Conservation (phyloP, 2,888 invertebrate species). For the Chironomus tentans region DNA sequence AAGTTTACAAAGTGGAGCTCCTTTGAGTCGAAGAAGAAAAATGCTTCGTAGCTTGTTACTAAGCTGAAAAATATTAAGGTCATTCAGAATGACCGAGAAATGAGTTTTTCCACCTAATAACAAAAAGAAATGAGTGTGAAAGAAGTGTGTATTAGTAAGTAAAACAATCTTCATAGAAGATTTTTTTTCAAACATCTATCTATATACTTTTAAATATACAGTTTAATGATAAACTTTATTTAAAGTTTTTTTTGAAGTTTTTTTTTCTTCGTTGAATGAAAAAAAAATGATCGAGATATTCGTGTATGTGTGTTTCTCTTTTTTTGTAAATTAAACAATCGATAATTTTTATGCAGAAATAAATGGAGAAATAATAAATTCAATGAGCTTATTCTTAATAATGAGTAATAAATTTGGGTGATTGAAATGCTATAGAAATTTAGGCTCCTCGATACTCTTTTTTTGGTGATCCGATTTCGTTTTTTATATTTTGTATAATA, state of each 20-base stretch:
- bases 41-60: too few species aligned
- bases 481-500: not conserved
- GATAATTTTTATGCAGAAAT: not conserved
- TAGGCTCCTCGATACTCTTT: not conserved
- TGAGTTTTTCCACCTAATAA: too few species aligned
- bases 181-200: not conserved
- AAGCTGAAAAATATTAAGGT: too few species aligned
- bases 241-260: not conserved
- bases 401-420: not conserved
- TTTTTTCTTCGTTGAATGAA: not conserved
- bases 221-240: not conserved
- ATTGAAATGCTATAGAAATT: conserved; percentile 9
- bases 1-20: too few species aligned
- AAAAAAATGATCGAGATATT: too few species aligned
- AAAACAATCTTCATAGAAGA: not conserved
- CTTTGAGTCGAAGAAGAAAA: too few species aligned
- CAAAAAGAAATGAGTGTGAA: too few species aligned
- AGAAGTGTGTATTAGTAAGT: not conserved
- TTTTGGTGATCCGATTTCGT: not conserved
- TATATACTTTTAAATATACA: too few species aligned
- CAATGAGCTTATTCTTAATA: conserved; percentile 5
- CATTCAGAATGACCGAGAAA: too few species aligned
- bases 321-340: too few species aligned
- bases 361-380: conserved; percentile 4
- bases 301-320: too few species aligned